These are phyloP conservation scores for Cosmopolites sordidus DNA, from an alignment of 2,888 invertebrate genomes.

Conservation along the genomic window DNA sequence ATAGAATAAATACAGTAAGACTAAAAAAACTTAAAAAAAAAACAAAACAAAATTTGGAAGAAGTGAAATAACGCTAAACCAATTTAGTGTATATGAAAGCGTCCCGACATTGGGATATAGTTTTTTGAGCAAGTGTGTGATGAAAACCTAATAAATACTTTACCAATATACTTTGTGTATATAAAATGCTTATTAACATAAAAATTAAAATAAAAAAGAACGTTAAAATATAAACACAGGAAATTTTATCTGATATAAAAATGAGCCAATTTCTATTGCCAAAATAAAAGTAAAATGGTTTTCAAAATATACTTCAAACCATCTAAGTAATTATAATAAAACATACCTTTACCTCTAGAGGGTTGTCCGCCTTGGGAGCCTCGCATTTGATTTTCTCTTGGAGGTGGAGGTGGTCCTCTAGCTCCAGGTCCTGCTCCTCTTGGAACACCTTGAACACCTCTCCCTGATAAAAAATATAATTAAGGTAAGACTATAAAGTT, in stretches of 20 bases:
- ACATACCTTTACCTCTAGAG: slow-evolving; percentile 25
- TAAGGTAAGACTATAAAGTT: no score
- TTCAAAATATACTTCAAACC: no score
- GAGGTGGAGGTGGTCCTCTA: slow-evolving; percentile 82
- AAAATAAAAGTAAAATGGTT: no score
- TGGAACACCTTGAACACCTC: slow-evolving; percentile 36
- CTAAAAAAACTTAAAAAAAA: not conserved
- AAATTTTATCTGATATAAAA: no score
- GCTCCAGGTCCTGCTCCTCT: slow-evolving; percentile 69
- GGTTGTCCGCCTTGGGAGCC: slow-evolving; percentile 35
- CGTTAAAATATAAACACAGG: not conserved
- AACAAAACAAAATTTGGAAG: not conserved
- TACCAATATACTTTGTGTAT: not conserved
- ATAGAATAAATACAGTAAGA: not conserved
- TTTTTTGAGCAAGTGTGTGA: slow-evolving; percentile 37
- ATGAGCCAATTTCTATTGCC: no score
- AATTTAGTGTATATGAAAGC: no score
- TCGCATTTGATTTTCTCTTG: slow-evolving; percentile 63
- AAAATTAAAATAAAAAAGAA: slow-evolving; percentile 6
- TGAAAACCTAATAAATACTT: slow-evolving; percentile 19
- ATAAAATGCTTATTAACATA: slow-evolving; percentile 2
- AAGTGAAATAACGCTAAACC: no score
- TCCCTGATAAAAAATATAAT: slow-evolving; percentile 28
- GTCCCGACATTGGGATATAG: no score
- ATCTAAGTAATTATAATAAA: not conserved